Evolutionary conservation across 2,113 vertebrate genomes (phyloP).

Genomic region (Bufo bufo): DNA sequence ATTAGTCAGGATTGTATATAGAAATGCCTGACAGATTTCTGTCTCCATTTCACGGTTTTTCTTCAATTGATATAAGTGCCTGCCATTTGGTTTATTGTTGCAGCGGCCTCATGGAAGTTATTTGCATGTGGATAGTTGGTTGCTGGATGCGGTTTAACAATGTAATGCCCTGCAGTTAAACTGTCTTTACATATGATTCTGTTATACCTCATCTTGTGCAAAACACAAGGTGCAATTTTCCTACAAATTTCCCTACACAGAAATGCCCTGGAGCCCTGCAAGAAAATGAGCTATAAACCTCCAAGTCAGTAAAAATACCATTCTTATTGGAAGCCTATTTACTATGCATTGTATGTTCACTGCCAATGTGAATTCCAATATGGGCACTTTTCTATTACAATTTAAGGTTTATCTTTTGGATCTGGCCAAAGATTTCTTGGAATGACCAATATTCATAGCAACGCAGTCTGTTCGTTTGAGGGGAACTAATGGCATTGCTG

Average conservation of each 20-base stretch:
- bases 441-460: not conserved
- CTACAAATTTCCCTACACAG: constrained; percentile 40
- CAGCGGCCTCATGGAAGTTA: constrained; percentile 2
- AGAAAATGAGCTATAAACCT: constrained; percentile 29
- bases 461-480: not conserved
- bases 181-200: constrained; percentile 40
- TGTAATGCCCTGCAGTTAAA: constrained; percentile 42
- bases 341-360: not conserved
- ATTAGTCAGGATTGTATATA: not conserved
- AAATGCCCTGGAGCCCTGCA: constrained; percentile 22
- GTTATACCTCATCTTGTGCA: constrained; percentile 15
- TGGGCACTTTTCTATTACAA: not conserved
- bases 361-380: not conserved
- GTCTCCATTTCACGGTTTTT: constrained; percentile 38
- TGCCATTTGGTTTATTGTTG: constrained; percentile 23
- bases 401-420: not conserved
- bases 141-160: constrained; percentile 34
- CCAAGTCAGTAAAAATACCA: not conserved
- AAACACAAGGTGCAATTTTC: constrained; percentile 42
- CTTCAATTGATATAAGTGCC: constrained; percentile 45
- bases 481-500: not conserved
- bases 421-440: not conserved
- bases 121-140: constrained; percentile 42
- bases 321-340: not conserved
- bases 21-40: constrained; percentile 28